Percentiles rank a stretch among this genome's conserved stretches.
These are phyloP conservation scores for Scaptomyza caliginosa DNA, from an alignment of 2,888 invertebrate genomes.

Conservation along the genomic window DNA sequence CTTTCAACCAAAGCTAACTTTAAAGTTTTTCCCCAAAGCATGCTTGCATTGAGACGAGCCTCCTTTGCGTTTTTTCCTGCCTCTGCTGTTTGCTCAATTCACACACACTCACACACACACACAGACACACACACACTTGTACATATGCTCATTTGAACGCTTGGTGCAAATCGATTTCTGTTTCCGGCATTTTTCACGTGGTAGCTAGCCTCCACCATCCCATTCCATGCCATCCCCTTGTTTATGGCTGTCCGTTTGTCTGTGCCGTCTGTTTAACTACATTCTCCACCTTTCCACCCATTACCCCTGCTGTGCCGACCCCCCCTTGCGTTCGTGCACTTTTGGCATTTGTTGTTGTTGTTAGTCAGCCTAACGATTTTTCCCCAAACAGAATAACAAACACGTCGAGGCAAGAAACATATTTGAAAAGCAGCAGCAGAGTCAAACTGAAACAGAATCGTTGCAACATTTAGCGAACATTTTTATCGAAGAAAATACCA, in stretches of 20 bases:
- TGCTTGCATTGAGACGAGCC: slow-evolving; percentile 9
- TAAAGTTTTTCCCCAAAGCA: not conserved
- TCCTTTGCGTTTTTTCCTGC: slow-evolving; percentile 3
- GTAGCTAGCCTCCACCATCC: slow-evolving; percentile 49
- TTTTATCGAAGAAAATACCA: slow-evolving; percentile 56
- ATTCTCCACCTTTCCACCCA: not conserved
- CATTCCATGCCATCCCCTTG: not conserved
- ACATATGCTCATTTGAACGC: slow-evolving; percentile 45
- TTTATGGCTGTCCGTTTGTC: slow-evolving; percentile 17
- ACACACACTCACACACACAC: slow-evolving; percentile 21
- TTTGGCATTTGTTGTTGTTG: slow-evolving; percentile 62
- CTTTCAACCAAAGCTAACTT: slow-evolving; percentile 28
- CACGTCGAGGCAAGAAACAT: slow-evolving; percentile 39
- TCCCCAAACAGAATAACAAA: slow-evolving; percentile 55
- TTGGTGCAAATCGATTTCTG: slow-evolving; percentile 82
- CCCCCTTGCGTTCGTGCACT: slow-evolving; percentile 63
- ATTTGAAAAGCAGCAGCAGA: slow-evolving; percentile 4
- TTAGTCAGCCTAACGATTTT: slow-evolving; percentile 74
- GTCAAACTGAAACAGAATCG: slow-evolving; percentile 1
- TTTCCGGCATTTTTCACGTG: slow-evolving; percentile 84
- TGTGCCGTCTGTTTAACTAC: slow-evolving; percentile 25
- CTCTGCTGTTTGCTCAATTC: slow-evolving; percentile 25
- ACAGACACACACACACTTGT: slow-evolving; percentile 10
- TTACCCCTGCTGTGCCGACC: not conserved
- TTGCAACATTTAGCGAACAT: slow-evolving; percentile 28